Base-by-base conservation (phyloP, 1,140 invertebrate genomes). In the Bombus superbus region DNA sequence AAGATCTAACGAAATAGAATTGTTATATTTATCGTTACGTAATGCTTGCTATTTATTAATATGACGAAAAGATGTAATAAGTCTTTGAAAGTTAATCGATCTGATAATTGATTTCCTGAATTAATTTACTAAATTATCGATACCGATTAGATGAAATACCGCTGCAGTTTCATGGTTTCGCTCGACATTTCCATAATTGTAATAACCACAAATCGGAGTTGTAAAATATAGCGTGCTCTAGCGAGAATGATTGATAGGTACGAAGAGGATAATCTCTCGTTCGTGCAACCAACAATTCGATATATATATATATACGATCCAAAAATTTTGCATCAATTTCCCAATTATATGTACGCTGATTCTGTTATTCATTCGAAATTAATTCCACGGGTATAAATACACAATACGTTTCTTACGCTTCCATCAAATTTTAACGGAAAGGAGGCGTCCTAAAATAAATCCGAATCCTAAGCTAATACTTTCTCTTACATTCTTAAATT, bases 201-300 rank as follows among this genome's bases (percentile, higher is more conserved):
- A 82, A 32, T 64, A 59, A 15, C 38, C 57, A 8, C 42, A 22
- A 66, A 66, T 66, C 40, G 25, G 11, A 11, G 32, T 42, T 76
- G 59, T 83, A 83, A 76, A 83, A 83, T 76, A 35, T 73, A 76
- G 82, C 78, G 64, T 69, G 87, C 72, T 81, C 71, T 80, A 47
- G 57, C n/a, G n/a, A 35, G 72, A 68, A 78, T 85, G 87, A 90
- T 85, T 87, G 85, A 88, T 53, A 85, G 32, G 77, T 35, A 76
- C 79, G 76, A 78, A 59, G 42, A 73, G 77, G 78, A 73, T 88
- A 89, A 89, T 38, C 66, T 82, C 74, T 89, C 86, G 77, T 85
- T 88, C 82, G 72, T 59, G 72, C 40, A 68, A 76, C 62, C 73
- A 68, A 68, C 44, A n/a, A 90, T 91, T 91, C 87, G 83, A 90